Percentiles rank a stretch among this genome's conserved stretches.
Evolutionary conservation across 2,113 vertebrate genomes (phyloP).

Genomic region (Andinoacara biseriatus): DNA sequence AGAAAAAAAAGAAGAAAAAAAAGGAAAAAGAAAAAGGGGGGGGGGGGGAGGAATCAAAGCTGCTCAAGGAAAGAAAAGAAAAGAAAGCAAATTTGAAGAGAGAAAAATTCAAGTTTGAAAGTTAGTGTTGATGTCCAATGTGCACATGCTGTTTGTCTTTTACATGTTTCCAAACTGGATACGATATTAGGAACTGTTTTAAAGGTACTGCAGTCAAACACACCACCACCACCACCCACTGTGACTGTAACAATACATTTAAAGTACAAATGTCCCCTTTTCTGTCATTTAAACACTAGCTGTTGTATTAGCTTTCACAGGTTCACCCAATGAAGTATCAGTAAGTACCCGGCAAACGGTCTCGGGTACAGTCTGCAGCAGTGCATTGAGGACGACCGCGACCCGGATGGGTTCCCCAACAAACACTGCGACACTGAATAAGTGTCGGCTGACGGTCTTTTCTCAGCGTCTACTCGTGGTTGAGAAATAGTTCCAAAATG

Average conservation of each 20-base stretch:
- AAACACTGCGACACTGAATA: too few species aligned
- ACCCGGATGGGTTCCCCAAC: not conserved
- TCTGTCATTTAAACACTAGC: too few species aligned
- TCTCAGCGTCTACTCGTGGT: too few species aligned
- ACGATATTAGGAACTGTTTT: not conserved
- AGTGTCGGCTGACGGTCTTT: too few species aligned
- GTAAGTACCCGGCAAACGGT: not conserved
- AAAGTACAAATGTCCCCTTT: not conserved
- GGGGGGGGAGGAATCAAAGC: constrained; percentile 41
- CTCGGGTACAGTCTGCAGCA: too few species aligned
- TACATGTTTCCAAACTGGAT: too few species aligned
- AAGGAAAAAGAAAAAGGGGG: too few species aligned
- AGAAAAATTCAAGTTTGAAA: not conserved
- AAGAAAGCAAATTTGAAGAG: constrained; percentile 12
- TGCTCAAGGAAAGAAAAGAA: constrained; percentile 17
- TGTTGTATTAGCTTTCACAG: not conserved
- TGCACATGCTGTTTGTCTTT: not conserved
- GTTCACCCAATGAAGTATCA: not conserved
- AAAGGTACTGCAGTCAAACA: not conserved
- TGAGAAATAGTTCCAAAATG: not conserved
- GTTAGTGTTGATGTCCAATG: not conserved
- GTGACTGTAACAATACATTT: not conserved
- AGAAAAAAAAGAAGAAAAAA: too few species aligned
- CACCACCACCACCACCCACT: too few species aligned
- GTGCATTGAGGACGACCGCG: not conserved